phyloP scores from a whole-genome alignment of 1,140 invertebrate genomes.

The Acyrthosiphon pisum region DNA sequence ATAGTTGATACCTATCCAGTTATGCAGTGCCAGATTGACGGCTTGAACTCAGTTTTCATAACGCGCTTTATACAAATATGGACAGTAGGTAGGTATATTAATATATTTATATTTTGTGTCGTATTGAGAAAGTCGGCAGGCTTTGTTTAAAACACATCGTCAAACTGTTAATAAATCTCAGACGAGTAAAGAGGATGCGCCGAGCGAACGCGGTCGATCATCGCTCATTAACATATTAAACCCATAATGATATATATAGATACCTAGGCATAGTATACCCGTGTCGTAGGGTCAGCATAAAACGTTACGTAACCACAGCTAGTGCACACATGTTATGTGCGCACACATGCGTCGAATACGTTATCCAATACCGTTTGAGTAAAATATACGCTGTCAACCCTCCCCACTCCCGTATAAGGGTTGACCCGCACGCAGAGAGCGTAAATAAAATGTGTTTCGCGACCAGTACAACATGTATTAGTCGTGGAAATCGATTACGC shows the following conservation, averaged over 20 bases:
- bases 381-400: not conserved
- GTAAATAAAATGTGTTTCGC: constrained; percentile 4
- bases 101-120: not conserved
- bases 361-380: not conserved
- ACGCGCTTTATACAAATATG: not conserved
- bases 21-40: not conserved
- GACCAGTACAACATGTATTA: not conserved
- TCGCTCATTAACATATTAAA: not conserved
- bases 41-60: not conserved
- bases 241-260: not conserved
- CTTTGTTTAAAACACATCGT: not conserved
- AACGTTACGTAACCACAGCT: not conserved
- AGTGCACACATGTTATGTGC: too few species aligned
- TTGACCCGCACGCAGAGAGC: not conserved
- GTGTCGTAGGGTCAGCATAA: not conserved
- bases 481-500: not conserved
- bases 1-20: not conserved
- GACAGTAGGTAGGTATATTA: not conserved
- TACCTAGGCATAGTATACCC: not conserved
- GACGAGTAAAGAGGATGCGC: not conserved
- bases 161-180: not conserved
- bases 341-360: not conserved
- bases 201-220: not conserved
- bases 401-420: not conserved
- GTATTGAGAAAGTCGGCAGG: not conserved